phyloP scores from a whole-genome alignment of 2,113 vertebrate species.

The Struthio camelus region DNA sequence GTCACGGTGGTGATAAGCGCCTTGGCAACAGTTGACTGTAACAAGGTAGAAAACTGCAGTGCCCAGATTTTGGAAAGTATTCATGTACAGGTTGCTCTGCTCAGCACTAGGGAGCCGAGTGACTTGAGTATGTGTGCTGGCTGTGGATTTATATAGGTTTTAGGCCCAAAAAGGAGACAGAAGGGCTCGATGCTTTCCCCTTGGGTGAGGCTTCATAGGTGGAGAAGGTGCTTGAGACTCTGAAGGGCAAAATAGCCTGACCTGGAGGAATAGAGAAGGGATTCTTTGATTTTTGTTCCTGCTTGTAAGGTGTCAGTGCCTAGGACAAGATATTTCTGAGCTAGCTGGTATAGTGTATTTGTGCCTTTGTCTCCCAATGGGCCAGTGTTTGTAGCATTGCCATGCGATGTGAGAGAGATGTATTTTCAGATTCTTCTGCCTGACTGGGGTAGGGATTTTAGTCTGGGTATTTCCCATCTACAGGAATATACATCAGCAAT shows the following conservation, averaged over 20 bases:
- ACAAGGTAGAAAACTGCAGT: neutral
- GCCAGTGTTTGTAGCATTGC: neutral
- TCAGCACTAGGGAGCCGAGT: neutral
- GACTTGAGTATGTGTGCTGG: neutral
- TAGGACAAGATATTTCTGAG: neutral
- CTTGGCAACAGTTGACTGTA: neutral
- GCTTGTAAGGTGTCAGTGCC: neutral
- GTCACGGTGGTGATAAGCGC: neutral
- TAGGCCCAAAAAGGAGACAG: neutral
- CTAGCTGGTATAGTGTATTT: neutral
- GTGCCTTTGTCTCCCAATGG: neutral
- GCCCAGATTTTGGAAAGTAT: neutral
- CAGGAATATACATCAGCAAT: neutral
- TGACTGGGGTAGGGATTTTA: neutral
- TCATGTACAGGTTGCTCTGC: neutral
- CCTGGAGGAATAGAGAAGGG: neutral
- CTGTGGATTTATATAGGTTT: neutral
- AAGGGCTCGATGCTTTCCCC: neutral
- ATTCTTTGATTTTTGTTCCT: neutral
- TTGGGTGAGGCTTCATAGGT: neutral
- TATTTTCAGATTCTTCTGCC: neutral
- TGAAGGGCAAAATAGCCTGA: neutral
- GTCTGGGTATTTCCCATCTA: neutral
- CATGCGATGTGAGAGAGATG: neutral
- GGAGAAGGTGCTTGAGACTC: neutral